Conservation (phyloP, 2,888 invertebrate species). For the Leptura quadrifasciata region DNA sequence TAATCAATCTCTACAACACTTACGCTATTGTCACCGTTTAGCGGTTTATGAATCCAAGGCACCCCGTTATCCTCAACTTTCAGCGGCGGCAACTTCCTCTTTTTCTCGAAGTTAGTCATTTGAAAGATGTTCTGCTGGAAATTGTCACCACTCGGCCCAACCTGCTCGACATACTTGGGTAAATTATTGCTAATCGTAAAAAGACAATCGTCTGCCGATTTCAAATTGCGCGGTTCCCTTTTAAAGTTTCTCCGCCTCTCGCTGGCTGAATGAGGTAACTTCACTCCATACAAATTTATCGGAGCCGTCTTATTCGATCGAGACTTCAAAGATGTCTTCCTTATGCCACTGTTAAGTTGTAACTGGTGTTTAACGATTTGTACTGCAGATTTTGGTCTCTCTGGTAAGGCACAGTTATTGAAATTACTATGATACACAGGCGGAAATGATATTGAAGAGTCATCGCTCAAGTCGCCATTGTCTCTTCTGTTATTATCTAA, state of each 20-base stretch:
- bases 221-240: constrained; percentile 62
- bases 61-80: constrained; percentile 39
- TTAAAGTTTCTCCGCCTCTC: constrained; percentile 48
- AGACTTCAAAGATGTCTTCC: constrained; percentile 58
- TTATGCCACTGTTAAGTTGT: constrained; percentile 58
- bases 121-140: constrained; percentile 54
- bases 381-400: constrained; percentile 70
- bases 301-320: constrained; percentile 70
- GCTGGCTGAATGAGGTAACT: constrained; percentile 51
- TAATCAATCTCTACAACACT: constrained; percentile 59
- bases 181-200: constrained; percentile 57
- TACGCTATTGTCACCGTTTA: constrained; percentile 53
- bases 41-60: constrained; percentile 50
- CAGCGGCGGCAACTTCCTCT: constrained; percentile 35
- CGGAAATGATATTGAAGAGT: constrained; percentile 64
- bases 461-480: not conserved
- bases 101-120: constrained; percentile 34
- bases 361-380: constrained; percentile 70
- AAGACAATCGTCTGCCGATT: constrained; percentile 67
- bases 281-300: constrained; percentile 57
- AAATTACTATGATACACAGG: constrained; percentile 61
- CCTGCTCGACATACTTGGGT: constrained; percentile 54
- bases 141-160: constrained; percentile 60
- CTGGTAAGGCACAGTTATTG: constrained; percentile 49
- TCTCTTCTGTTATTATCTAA: not conserved